A percentile compares a stretch with the other conserved stretches of the same genome.
Evolutionary conservation across 2,113 vertebrate species (phyloP).

Genomic region (Gymnocephalus cernua): DNA sequence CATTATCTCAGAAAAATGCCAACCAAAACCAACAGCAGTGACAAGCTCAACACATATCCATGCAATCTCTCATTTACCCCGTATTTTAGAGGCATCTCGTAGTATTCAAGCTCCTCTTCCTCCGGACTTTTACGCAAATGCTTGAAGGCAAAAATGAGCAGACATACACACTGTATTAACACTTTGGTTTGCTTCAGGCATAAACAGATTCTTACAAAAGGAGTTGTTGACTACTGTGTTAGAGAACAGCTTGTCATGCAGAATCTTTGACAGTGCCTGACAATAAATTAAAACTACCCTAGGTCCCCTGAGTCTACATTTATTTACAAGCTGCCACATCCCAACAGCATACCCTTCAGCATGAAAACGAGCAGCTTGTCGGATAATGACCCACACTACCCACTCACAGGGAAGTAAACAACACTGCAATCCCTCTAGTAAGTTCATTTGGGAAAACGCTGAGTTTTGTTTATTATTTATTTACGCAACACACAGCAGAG

Average conservation of each 20-base stretch:
- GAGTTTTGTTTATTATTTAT: conserved; percentile 29
- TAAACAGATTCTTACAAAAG: not conserved
- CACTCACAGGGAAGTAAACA: conserved; percentile 36
- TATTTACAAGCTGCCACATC: conserved; percentile 33
- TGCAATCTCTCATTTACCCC: conserved; percentile 70
- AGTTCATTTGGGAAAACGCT: conserved; percentile 15
- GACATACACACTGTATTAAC: conserved; percentile 25
- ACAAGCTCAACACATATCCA: conserved; percentile 25
- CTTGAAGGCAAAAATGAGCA: conserved; percentile 67
- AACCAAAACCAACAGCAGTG: conserved; percentile 8
- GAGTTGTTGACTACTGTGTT: not conserved
- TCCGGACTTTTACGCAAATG: conserved; percentile 38
- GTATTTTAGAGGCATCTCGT: conserved; percentile 56
- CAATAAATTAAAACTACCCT: conserved; percentile 14
- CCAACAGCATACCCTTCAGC: conserved; percentile 35
- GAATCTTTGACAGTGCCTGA: conserved; percentile 4
- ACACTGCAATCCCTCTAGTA: conserved; percentile 1
- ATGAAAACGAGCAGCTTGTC: conserved; percentile 51
- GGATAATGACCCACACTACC: conserved; percentile 29
- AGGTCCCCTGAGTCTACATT: conserved; percentile 27
- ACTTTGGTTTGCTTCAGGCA: not conserved
- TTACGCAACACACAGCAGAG: not conserved
- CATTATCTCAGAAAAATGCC: conserved; percentile 1
- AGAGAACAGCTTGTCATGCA: conserved; percentile 9
- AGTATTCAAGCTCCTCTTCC: conserved; percentile 72